Evolutionary conservation across 2,113 vertebrate species (phyloP), one percentile per base, ranked within the genome.

Genomic region (Tringa solitaria): DNA sequence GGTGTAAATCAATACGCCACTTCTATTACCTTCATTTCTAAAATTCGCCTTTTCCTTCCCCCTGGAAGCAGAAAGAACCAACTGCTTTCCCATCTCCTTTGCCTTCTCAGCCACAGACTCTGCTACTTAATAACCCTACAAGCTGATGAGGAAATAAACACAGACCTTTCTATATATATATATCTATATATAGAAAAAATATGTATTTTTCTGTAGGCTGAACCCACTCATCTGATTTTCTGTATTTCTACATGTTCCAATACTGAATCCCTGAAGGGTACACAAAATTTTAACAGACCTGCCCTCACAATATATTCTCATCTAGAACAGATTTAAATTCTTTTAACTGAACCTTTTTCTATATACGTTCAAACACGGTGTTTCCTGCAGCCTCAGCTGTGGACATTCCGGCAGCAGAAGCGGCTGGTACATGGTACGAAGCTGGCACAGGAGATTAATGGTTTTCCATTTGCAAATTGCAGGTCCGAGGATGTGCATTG

Each of bases 381-480:
- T 39, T 78, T 89, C 43, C 45, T 54, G 45, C 69, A 59, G 5
- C 22, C 72, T 87, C 74, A 41, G 67, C 91, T 76, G 21, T 19
- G 26, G 10, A n/a, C 10, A 32, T 48, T 16, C 27, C 61, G 16
- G 72, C 70, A 79, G 46, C 50, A 60, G 46, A 67, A 75, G 81
- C 59, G 43, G 27, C 57, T 26, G 43, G 72, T 28, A 72, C 59
- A 8, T 7, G 48, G 59, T 54, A 17, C 56, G 61, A 53, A 3
- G 79, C 81, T 77, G 79, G 81, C 70, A 32, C 37, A 61, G 48
- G 11, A 67, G 45, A 95, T 90, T 97, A 94, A 97, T 85, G 1
- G 1, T 84, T 91, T 92, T 81, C 70, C 78, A 84, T 96, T 97
- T 96, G 41, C 81, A 88, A 96, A 95, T 96, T 96, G 82, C 95